Evolutionary conservation across 2,888 invertebrate genomes (phyloP).

Genomic region (Lapara coniferarum): DNA sequence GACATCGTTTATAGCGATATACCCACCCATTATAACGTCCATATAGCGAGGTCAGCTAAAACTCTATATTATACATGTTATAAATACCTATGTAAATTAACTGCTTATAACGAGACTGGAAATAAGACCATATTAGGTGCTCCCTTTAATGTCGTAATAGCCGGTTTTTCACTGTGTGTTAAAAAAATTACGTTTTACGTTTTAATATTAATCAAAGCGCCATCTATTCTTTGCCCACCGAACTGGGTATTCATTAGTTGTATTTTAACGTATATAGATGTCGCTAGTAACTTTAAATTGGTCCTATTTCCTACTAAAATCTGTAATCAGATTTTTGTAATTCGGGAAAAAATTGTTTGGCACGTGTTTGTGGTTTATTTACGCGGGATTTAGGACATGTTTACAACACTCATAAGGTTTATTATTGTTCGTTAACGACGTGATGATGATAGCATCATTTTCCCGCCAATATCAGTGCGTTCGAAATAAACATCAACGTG

Average conservation of each 20-base stretch:
- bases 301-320: not conserved
- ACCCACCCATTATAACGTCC: too few relatives aligned
- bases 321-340: slow-evolving; percentile 12
- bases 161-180: too few relatives aligned
- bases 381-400: slow-evolving; percentile 20
- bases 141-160: too few relatives aligned
- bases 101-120: too few relatives aligned
- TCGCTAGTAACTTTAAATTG: not conserved
- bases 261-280: not conserved
- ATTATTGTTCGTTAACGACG: slow-evolving; percentile 2
- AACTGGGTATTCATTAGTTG: not conserved
- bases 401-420: slow-evolving; percentile 36
- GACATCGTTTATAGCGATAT: too few relatives aligned
- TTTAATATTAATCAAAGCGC: not conserved
- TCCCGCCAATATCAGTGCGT: slow-evolving; percentile 67
- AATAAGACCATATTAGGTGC: too few relatives aligned
- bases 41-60: too few relatives aligned
- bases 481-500: slow-evolving; percentile 58
- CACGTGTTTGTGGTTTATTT: slow-evolving; percentile 12
- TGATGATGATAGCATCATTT: slow-evolving; percentile 59
- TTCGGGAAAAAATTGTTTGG: slow-evolving; percentile 5
- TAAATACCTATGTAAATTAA: too few relatives aligned
- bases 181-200: too few relatives aligned
- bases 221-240: not conserved
- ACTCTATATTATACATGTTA: too few relatives aligned